Evolutionary conservation across 2,888 invertebrate genomes (phyloP), one percentile per base, ranked within the genome.

Genomic region (Mycalesis mineus): DNA sequence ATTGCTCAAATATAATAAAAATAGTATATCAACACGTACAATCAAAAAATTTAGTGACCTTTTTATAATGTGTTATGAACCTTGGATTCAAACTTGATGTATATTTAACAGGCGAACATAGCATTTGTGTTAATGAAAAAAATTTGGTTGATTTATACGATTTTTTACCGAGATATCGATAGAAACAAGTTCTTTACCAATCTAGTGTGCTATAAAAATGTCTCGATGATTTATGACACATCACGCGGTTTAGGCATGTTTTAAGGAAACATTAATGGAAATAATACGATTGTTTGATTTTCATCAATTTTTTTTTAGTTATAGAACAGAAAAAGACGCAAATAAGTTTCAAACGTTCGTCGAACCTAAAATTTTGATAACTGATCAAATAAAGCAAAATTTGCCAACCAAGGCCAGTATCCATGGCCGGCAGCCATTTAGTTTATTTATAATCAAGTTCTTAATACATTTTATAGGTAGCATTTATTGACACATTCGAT

Each of bases 31-130:
- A 39, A 47, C 13, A 17, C 33, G 14, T 8, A 28, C 11, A 50
- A 37, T 56, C 5, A 29, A 56, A 52, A 31, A 51, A 17, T 15
- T 17, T 42, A 53, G 65, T 72, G 70, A 68, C 66, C 69, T 69
- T 69, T 68, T 66, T 63, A 68, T 67, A 65, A 49, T 55, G 58
- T 62, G 65, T 61, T 56, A 70, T 68, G 73, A 75, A 70, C 79
- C 79, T 79, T 76, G 72, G 40, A 49, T 59, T 58, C 58, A 48
- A 44, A 58, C 51, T 63, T 56, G 54, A 67, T 61, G 45, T 55
- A 41, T 57, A 58, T 58, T 63, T 42, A 61, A 60, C 60, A 56
- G 53, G 53, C 47, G 15, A 61, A 56, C 37, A 36, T 31, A 42
- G 42, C 56, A 31, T 37, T 33, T 14, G 8, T 47, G 42, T 31